Base-by-base conservation (phyloP, 2,113 vertebrate species). In the Fulmarus glacialis region DNA sequence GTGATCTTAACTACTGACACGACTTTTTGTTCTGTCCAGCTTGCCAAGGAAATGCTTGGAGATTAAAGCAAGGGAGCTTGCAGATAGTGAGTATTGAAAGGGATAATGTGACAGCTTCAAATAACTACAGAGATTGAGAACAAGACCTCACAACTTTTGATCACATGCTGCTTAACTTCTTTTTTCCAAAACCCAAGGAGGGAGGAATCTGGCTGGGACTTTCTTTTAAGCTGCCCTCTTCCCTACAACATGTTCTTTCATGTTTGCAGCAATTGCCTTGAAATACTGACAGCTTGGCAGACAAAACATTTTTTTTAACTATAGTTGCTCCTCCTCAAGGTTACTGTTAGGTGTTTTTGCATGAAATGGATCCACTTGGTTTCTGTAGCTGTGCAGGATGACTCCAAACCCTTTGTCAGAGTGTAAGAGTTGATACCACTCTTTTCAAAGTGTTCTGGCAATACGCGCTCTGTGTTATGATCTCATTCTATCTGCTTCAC, bases 281-380 rank as follows among this genome's bases (percentile, higher is more conserved):
- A 95, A 79, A 89, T 24, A 64, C 53, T 66, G 50, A 59, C 53
- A 91, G 45, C 22, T 88, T 2, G 5, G 48, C 34, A 92, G 52
- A 75, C 15, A 75, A 56, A 89, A 70, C 6, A 16, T 18, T 60
- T 67, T 82, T 58, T 58, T 73, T 26, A 60, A n/a, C 53, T 36
- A 5, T 4, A 58, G 7, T 53, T 82, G 26, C 32, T 72, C 22
- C 56, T 79, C 20, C 48, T 87, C 53, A 75, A 83, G 47, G 32
- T 62, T 87, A 52, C 19, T 68, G 12, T 26, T 67, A 36, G 6
- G 27, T 55, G 12, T 1, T 68, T 93, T 71, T 55, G 9, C 56
- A 75, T 26, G 2, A 82, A 48, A 72, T 38, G 2, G 38, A 75
- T 64, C 27, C 0, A 79, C 27, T 84, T 0, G 0, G 2, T 88